Conservation (phyloP, 2,797 vertebrate species). For the Channallabes apus region DNA sequence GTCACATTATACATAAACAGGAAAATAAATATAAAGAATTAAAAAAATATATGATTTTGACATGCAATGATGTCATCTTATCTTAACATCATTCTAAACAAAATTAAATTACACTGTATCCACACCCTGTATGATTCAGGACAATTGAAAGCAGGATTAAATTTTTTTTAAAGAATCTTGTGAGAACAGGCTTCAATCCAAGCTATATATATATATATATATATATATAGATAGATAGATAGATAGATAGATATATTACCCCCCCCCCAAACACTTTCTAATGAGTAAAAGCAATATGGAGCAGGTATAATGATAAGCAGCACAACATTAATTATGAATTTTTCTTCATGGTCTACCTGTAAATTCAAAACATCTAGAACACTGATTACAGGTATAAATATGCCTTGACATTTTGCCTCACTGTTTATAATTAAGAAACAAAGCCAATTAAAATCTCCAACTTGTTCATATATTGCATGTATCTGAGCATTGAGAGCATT, state of each 20-base stretch:
- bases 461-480: not conserved
- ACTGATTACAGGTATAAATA: slow-evolving; percentile 1
- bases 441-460: too few relatives aligned
- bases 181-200: not conserved
- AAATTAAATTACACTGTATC: not conserved
- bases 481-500: not conserved
- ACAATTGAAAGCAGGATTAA: not conserved
- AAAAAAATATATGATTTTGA: not conserved
- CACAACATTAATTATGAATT: not conserved
- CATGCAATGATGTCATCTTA: not conserved
- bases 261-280: not conserved
- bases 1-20: not conserved
- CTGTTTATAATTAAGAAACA: not conserved
- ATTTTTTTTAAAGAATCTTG: not conserved
- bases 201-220: too few relatives aligned
- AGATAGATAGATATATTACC: too few relatives aligned
- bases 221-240: too few relatives aligned
- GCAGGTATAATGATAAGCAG: slow-evolving; percentile 5
- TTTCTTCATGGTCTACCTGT: not conserved
- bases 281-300: not conserved
- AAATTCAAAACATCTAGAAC: not conserved
- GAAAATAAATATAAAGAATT: not conserved
- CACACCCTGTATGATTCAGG: not conserved
- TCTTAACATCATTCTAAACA: not conserved
- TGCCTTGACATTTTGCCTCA: not conserved